Percentiles rank a stretch among this genome's conserved stretches.
These are phyloP conservation scores for Temnothorax unifasciatus DNA, from an alignment of 2,888 invertebrate genomes.

Conservation along the genomic window DNA sequence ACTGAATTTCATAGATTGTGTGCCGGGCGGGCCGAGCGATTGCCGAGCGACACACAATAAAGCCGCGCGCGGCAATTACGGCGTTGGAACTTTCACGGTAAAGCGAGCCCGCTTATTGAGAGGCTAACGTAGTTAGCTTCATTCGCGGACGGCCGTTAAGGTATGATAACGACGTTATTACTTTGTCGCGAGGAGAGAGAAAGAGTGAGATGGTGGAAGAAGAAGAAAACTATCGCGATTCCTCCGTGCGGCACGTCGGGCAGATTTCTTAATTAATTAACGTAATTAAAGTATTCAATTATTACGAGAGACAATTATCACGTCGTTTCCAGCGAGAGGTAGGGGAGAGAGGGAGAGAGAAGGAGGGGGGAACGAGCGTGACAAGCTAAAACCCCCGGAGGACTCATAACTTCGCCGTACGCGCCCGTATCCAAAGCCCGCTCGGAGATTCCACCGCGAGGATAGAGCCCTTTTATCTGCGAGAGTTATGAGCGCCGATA, in stretches of 20 bases:
- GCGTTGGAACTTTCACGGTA: slow-evolving; percentile 63
- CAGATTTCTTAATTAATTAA: slow-evolving; percentile 54
- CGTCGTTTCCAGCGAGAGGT: neutral
- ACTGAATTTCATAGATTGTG: slow-evolving; percentile 71
- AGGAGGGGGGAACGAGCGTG: neutral
- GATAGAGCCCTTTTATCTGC: slow-evolving; percentile 55
- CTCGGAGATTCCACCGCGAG: slow-evolving; percentile 42
- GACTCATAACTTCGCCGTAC: slow-evolving; percentile 52
- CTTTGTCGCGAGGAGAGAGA: slow-evolving; percentile 18
- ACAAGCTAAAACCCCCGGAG: slow-evolving; percentile 53
- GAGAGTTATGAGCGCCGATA: slow-evolving; percentile 57
- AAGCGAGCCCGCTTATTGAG: slow-evolving; percentile 70
- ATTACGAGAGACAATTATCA: slow-evolving; percentile 55
- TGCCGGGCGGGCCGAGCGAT: slow-evolving; percentile 47
- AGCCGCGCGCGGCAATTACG: slow-evolving; percentile 69
- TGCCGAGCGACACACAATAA: slow-evolving; percentile 63
- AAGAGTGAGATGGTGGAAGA: neutral
- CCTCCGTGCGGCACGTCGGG: slow-evolving; percentile 11
- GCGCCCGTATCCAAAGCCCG: slow-evolving; percentile 46
- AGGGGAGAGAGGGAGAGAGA: neutral
- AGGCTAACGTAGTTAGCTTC: slow-evolving; percentile 67
- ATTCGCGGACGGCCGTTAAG: slow-evolving; percentile 65
- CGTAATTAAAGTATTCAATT: slow-evolving; percentile 58
- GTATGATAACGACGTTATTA: slow-evolving; percentile 62
- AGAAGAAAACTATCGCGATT: slow-evolving; percentile 11